Percentiles rank a stretch among this genome's conserved stretches.
These are phyloP conservation scores for Eurois occulta DNA, from an alignment of 2,888 invertebrate species.

Conservation along the genomic window DNA sequence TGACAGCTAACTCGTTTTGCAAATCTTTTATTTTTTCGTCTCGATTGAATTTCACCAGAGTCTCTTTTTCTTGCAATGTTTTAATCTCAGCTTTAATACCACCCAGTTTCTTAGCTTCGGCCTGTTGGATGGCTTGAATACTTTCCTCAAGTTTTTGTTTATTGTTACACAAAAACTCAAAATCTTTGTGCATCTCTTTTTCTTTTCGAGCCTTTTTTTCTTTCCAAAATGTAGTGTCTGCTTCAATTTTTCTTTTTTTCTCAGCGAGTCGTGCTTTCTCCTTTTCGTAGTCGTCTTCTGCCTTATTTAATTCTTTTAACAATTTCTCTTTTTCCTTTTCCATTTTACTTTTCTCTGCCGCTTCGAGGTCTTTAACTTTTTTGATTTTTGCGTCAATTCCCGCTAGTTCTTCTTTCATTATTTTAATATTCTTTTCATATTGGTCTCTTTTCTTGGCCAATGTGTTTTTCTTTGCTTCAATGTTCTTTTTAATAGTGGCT, in stretches of 20 bases:
- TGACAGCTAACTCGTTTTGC: slow-evolving; percentile 11
- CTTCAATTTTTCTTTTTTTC: slow-evolving; percentile 9
- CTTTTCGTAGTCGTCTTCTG: not conserved
- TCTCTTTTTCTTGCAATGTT: slow-evolving; percentile 23
- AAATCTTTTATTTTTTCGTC: not conserved
- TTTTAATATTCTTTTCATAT: slow-evolving; percentile 13
- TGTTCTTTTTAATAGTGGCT: not conserved
- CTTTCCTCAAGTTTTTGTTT: slow-evolving; percentile 4
- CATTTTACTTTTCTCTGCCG: not conserved
- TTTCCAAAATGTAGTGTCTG: not conserved
- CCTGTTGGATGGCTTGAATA: slow-evolving; percentile 1
- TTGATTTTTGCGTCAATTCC: not conserved
- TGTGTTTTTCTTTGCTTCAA: not conserved
- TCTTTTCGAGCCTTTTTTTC: not conserved
- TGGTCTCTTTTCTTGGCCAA: slow-evolving; percentile 8
- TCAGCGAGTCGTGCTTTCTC: not conserved
- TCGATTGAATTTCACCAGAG: not conserved
- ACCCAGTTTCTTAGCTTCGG: not conserved
- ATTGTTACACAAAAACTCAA: not conserved
- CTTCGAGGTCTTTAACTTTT: not conserved
- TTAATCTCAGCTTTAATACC: slow-evolving; percentile 18
- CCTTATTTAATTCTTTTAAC: slow-evolving; percentile 1
- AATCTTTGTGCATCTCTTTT: not conserved
- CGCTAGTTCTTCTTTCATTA: slow-evolving; percentile 14
- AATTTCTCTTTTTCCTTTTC: slow-evolving; percentile 1